These are phyloP conservation scores for Zosterops lateralis DNA, from an alignment of 2,113 vertebrate genomes.

Conservation along the genomic window DNA sequence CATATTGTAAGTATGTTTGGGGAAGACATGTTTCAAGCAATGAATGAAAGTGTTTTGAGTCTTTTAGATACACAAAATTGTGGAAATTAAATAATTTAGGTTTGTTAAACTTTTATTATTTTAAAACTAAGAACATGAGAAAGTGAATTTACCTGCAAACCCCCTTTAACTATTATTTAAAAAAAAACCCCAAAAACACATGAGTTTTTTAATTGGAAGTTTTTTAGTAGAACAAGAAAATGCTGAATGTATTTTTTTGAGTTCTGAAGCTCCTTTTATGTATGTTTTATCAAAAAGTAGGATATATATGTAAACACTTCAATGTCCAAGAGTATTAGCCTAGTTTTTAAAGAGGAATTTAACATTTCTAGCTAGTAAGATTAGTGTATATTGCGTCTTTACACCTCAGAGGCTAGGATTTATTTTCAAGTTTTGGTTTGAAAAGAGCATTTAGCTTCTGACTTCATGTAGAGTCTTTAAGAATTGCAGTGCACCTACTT, in stretches of 20 bases:
- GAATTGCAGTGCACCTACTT: neutral
- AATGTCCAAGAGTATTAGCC: conserved; percentile 36
- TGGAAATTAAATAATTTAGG: neutral
- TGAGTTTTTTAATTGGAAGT: neutral
- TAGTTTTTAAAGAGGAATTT: conserved; percentile 36
- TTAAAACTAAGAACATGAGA: neutral
- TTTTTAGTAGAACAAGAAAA: neutral
- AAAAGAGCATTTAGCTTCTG: neutral
- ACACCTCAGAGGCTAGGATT: neutral
- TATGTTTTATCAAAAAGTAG: conserved; percentile 35
- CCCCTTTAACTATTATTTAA: neutral
- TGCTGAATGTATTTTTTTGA: neutral
- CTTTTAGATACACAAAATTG: neutral
- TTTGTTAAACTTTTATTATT: neutral
- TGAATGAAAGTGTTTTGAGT: neutral
- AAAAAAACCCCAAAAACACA: neutral
- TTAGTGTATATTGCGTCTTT: neutral
- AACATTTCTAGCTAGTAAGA: conserved; percentile 34
- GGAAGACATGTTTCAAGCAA: neutral
- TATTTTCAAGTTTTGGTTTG: conserved; percentile 13
- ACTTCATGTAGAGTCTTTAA: neutral
- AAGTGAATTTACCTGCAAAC: neutral
- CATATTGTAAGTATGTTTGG: fast-evolving
- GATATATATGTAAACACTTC: conserved; percentile 15
- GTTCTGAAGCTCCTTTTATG: conserved; percentile 30